Conservation (phyloP, 2,888 invertebrate species). For the Spilosoma lubricipeda region DNA sequence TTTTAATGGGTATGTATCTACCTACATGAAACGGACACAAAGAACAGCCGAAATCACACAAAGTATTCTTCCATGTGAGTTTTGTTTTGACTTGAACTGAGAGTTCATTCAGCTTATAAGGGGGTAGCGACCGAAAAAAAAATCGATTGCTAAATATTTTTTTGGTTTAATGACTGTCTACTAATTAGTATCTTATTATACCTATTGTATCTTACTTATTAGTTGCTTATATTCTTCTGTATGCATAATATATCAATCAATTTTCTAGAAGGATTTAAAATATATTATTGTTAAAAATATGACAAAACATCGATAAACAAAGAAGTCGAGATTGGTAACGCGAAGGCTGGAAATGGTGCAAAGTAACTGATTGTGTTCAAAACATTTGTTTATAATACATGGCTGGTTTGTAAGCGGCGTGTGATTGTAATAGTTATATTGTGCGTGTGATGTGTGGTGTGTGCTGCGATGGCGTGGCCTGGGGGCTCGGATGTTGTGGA, state of each 20-base stretch:
- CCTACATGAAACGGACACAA: too few relatives aligned
- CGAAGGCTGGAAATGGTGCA: slow-evolving; percentile 52
- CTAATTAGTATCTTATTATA: too few relatives aligned
- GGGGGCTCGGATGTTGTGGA: slow-evolving; percentile 77
- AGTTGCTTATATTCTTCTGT: too few relatives aligned
- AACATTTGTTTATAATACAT: slow-evolving; percentile 20
- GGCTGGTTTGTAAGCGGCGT: slow-evolving; percentile 21
- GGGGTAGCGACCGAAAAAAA: too few relatives aligned
- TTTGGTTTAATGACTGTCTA: too few relatives aligned
- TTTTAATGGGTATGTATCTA: too few relatives aligned
- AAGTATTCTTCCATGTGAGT: too few relatives aligned
- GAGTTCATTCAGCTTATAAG: too few relatives aligned
- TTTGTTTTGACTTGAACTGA: too few relatives aligned
- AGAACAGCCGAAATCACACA: too few relatives aligned
- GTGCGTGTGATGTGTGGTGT: slow-evolving; percentile 54
- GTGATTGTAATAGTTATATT: slow-evolving; percentile 37
- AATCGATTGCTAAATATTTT: too few relatives aligned
- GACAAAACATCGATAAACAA: not conserved
- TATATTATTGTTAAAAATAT: not conserved
- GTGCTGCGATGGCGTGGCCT: slow-evolving; percentile 78
- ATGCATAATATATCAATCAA: not conserved
- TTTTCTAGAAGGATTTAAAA: not conserved
- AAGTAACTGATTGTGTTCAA: slow-evolving; percentile 43
- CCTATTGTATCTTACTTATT: too few relatives aligned
- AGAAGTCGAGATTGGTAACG: slow-evolving; percentile 22